A percentile compares a stretch with the other conserved stretches of the same genome.
These are phyloP conservation scores for Leucoraja ocellata DNA, from an alignment of 2,797 vertebrate genomes.

Conservation along the genomic window DNA sequence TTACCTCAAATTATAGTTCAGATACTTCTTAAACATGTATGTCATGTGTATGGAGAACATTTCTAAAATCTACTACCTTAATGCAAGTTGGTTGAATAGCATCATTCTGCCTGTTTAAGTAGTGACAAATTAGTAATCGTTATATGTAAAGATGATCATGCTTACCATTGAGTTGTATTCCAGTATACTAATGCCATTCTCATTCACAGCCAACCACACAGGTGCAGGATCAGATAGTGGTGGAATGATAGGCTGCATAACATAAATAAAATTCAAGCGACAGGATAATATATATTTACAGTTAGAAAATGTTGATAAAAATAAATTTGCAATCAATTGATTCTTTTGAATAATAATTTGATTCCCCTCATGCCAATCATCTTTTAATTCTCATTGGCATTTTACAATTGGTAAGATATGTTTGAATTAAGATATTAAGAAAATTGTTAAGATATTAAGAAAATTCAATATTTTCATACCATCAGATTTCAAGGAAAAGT, in stretches of 20 bases:
- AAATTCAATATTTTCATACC: background rate
- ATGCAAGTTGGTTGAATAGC: background rate
- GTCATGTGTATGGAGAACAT: background rate
- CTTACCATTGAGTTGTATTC: slow-evolving; percentile 84
- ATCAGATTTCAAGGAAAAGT: background rate
- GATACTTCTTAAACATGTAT: no score
- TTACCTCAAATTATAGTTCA: no score
- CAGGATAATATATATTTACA: background rate
- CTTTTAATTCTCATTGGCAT: background rate
- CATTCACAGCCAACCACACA: slow-evolving; percentile 86
- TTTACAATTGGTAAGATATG: background rate
- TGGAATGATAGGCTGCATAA: slow-evolving; percentile 60
- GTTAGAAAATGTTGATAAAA: background rate
- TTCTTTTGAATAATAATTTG: background rate
- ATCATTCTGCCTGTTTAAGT: background rate
- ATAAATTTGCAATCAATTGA: background rate
- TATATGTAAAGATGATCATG: background rate
- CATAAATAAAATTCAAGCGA: slow-evolving; percentile 40
- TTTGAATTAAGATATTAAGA: background rate
- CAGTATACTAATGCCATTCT: slow-evolving; percentile 79
- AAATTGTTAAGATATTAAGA: background rate
- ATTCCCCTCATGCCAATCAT: background rate
- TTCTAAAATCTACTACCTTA: background rate
- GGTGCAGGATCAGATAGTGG: slow-evolving; percentile 58
- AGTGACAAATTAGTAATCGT: background rate